Conservation (phyloP, 2,888 invertebrate genomes). For the Clepsis dumicolana region DNA sequence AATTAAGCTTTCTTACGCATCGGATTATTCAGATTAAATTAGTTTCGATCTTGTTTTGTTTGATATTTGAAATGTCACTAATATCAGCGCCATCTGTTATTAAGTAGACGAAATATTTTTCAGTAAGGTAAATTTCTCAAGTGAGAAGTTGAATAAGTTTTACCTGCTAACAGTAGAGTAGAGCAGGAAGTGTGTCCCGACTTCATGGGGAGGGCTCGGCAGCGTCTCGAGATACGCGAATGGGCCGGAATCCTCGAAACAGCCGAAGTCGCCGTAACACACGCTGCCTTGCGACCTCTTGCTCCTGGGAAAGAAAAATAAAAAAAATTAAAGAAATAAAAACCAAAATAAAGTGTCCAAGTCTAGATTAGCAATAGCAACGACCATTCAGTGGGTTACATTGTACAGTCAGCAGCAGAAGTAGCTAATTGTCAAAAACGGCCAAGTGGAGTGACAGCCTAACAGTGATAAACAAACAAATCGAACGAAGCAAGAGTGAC, state of each 20-base stretch:
- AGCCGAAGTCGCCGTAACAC: slow-evolving; percentile 96
- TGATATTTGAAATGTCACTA: not conserved
- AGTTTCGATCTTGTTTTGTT: not conserved
- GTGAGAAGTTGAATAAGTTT: not conserved
- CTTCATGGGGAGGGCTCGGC: slow-evolving; percentile 94
- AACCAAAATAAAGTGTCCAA: too few relatives aligned
- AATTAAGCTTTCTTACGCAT: too few relatives aligned
- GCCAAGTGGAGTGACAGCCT: too few relatives aligned
- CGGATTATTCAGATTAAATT: not conserved
- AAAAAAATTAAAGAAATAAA: too few relatives aligned
- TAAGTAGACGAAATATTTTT: slow-evolving; percentile 8
- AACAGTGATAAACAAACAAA: too few relatives aligned
- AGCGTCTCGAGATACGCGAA: slow-evolving; percentile 96
- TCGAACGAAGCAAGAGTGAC: too few relatives aligned
- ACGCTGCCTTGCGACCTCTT: slow-evolving; percentile 93
- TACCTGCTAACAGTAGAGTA: slow-evolving; percentile 90
- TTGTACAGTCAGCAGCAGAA: too few relatives aligned
- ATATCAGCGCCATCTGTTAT: slow-evolving; percentile 6
- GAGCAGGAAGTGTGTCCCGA: slow-evolving; percentile 93
- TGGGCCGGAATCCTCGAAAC: slow-evolving; percentile 96
- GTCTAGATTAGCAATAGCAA: too few relatives aligned
- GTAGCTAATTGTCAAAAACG: too few relatives aligned
- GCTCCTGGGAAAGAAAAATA: slow-evolving; percentile 74
- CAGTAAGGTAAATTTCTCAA: not conserved
- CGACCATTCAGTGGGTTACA: too few relatives aligned